phyloP scores from a whole-genome alignment of 2,888 invertebrate genomes.

The Argyresthia albistria region DNA sequence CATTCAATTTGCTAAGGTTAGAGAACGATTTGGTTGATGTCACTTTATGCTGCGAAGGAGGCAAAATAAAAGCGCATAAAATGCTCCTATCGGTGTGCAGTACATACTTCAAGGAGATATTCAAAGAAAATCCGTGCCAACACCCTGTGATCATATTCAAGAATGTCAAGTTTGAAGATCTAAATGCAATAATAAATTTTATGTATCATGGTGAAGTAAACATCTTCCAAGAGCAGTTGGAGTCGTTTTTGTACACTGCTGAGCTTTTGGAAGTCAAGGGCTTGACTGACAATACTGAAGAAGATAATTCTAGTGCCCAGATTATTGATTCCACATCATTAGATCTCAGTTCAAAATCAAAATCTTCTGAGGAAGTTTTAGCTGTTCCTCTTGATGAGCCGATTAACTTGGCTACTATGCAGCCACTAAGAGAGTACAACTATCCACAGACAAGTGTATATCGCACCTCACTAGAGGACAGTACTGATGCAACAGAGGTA shows the following conservation, averaged over 20 bases:
- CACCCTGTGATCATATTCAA: conserved; percentile 87
- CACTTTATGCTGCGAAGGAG: conserved; percentile 88
- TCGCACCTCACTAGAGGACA: conserved; percentile 24
- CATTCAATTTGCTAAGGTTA: conserved; percentile 80
- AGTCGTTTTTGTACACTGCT: conserved; percentile 84
- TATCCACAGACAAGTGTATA: conserved; percentile 37
- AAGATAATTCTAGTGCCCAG: conserved; percentile 46
- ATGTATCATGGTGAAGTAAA: conserved; percentile 90
- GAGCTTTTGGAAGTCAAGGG: conserved; percentile 84
- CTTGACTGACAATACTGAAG: conserved; percentile 74
- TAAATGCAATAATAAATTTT: conserved; percentile 84
- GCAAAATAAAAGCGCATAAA: conserved; percentile 87
- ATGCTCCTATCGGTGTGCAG: conserved; percentile 89
- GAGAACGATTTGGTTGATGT: conserved; percentile 86
- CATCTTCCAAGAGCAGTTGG: conserved; percentile 83
- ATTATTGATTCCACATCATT: conserved; percentile 46
- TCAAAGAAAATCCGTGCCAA: conserved; percentile 84
- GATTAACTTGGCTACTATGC: conserved; percentile 57
- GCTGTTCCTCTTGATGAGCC: conserved; percentile 45
- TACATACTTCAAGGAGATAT: conserved; percentile 81
- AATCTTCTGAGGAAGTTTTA: conserved; percentile 33
- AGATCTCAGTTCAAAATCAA: conserved; percentile 57
- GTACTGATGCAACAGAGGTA: conserved; percentile 17
- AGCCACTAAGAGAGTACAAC: conserved; percentile 43
- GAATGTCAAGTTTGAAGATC: conserved; percentile 83